phyloP scores from a whole-genome alignment of 2,888 invertebrate genomes.

The Leptinotarsa haldemani region DNA sequence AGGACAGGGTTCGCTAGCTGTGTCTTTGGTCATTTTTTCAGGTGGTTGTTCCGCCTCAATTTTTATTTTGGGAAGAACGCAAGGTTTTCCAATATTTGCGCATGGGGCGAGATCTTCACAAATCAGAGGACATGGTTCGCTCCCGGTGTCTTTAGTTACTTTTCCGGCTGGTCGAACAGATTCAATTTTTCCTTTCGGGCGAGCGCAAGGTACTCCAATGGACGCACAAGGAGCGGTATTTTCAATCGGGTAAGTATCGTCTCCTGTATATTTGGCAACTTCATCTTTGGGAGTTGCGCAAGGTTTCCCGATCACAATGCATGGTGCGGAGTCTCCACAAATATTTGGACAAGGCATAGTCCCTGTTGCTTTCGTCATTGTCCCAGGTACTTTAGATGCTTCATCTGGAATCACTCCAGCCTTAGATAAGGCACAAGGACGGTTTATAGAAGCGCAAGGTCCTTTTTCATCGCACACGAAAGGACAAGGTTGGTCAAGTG shows the following conservation, averaged over 20 bases:
- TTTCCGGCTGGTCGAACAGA: not conserved
- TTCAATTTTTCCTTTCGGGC: not conserved
- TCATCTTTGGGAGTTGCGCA: conserved; percentile 2
- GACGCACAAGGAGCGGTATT: conserved; percentile 17
- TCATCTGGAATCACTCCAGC: not conserved
- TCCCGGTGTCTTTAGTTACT: not conserved
- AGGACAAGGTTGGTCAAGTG: conserved; percentile 8
- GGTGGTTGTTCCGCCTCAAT: not conserved
- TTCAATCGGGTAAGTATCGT: not conserved
- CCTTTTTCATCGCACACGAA: conserved; percentile 3
- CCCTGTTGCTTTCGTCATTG: not conserved
- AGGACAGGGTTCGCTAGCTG: not conserved
- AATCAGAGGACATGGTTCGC: not conserved
- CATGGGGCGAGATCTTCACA: conserved; percentile 20
- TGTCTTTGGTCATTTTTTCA: conserved; percentile 9
- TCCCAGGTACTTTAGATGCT: not conserved
- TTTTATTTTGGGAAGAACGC: not conserved
- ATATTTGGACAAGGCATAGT: conserved; percentile 10
- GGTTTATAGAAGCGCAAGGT: not conserved
- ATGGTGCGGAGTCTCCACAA: conserved; percentile 4
- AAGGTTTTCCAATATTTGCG: not conserved
- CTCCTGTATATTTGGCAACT: too few relatives aligned
- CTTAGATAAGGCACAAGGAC: not conserved
- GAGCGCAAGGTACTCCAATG: not conserved
- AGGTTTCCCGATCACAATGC: not conserved